phyloP scores from a whole-genome alignment of 2,797 vertebrate species.

The Carcharodon carcharias region DNA sequence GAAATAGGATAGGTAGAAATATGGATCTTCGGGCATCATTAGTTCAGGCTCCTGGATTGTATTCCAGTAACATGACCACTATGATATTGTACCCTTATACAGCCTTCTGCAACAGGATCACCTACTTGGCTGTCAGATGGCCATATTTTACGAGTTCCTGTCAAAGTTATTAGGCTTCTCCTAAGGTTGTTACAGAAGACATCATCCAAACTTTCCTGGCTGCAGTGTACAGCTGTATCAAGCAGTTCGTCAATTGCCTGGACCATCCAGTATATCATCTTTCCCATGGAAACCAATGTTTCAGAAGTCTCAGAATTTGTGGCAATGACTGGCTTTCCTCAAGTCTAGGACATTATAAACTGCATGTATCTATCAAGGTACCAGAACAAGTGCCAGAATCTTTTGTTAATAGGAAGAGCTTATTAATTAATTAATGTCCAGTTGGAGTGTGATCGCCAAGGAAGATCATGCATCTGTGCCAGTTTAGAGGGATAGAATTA shows the following conservation, averaged over 20 bases:
- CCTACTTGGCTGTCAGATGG: neutral
- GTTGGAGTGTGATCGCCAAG: neutral
- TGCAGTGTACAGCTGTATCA: neutral
- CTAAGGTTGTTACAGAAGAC: neutral
- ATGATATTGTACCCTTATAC: neutral
- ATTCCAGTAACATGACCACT: too few species aligned
- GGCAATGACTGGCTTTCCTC: neutral
- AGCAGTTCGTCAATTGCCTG: neutral
- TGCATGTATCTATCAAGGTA: neutral
- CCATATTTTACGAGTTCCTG: neutral
- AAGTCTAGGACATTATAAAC: neutral
- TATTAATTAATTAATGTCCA: neutral
- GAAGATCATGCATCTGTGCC: neutral
- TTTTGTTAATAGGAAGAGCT: neutral
- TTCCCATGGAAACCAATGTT: neutral
- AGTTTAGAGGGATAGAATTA: neutral
- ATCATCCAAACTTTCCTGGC: neutral
- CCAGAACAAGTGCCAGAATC: neutral
- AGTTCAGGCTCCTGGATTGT: too few species aligned
- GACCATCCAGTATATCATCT: neutral
- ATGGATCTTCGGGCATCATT: too few species aligned
- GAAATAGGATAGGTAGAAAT: too few species aligned
- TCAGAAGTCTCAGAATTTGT: neutral
- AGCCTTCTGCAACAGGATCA: neutral
- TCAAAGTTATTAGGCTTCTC: neutral